Evolutionary conservation across 2,113 vertebrate genomes (phyloP).

Genomic region (Epinephelus lanceolatus): DNA sequence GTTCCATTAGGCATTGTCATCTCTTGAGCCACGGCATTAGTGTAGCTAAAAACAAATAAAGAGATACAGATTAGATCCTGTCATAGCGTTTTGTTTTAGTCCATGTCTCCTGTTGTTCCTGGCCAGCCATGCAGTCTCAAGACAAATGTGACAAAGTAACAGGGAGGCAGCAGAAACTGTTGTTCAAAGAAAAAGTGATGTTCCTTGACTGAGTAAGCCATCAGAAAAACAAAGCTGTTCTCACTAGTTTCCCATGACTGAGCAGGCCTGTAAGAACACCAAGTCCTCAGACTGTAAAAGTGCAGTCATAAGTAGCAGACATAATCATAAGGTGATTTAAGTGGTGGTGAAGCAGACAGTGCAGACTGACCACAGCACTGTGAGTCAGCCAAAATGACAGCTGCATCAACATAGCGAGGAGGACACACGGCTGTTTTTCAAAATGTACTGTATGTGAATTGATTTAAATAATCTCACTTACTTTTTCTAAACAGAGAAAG

Average conservation of each 20-base stretch:
- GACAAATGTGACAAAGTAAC: no score
- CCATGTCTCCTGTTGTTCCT: no score
- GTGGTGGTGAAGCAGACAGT: conserved; percentile 12
- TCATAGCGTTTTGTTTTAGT: no score
- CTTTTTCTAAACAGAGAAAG: neutral
- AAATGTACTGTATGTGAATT: neutral
- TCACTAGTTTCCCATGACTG: neutral
- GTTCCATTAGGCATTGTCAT: no score
- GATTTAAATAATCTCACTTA: conserved; percentile 1
- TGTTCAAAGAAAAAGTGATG: neutral
- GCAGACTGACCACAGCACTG: neutral
- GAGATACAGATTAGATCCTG: no score
- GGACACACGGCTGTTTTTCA: conserved; percentile 4
- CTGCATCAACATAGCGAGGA: neutral
- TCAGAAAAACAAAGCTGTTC: neutral
- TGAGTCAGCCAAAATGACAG: conserved; percentile 11
- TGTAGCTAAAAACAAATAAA: no score
- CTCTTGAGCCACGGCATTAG: no score
- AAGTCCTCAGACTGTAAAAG: neutral
- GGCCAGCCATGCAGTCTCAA: no score
- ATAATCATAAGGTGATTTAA: conserved; percentile 10
- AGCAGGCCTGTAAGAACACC: conserved; percentile 8
- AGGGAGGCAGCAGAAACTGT: no score
- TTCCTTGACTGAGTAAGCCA: neutral
- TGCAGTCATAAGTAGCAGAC: neutral